These are phyloP conservation scores for Drosophila basisetae DNA, from an alignment of 2,888 invertebrate genomes.

Conservation along the genomic window DNA sequence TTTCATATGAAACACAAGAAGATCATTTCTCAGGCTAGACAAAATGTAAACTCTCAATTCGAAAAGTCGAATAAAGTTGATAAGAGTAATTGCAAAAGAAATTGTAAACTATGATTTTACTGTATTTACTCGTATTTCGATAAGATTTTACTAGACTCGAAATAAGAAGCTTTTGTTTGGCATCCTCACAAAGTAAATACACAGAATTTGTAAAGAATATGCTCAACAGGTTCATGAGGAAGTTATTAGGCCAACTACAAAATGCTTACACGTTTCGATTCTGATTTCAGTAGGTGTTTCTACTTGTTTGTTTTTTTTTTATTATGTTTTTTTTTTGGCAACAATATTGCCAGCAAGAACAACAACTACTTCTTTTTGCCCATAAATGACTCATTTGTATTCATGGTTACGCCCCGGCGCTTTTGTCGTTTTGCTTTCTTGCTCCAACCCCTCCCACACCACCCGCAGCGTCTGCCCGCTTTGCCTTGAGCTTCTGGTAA, in stretches of 20 bases:
- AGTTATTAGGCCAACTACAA: conserved; percentile 32
- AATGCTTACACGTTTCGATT: conserved; percentile 40
- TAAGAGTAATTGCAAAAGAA: background rate
- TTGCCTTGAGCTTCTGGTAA: background rate
- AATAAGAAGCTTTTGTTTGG: background rate
- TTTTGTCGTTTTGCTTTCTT: conserved; percentile 44
- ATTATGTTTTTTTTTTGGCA: conserved; percentile 1
- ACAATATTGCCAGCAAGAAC: conserved; percentile 22
- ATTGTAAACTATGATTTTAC: background rate
- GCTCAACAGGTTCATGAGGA: conserved; percentile 7
- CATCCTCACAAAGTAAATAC: background rate
- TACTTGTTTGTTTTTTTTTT: background rate
- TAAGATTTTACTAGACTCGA: background rate
- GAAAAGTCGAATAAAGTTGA: background rate
- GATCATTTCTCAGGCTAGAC: background rate
- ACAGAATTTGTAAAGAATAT: background rate
- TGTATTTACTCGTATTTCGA: background rate
- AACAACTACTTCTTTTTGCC: conserved; percentile 34
- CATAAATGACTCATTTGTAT: conserved; percentile 76
- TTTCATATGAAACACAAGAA: too few relatives aligned
- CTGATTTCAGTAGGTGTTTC: conserved; percentile 24
- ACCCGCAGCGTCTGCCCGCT: background rate
- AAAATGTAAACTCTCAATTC: background rate
- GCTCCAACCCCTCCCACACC: background rate
- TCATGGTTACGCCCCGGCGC: conserved; percentile 67